Base-by-base conservation (phyloP, 2,113 vertebrate genomes). In the Gopherus evgoodei region DNA sequence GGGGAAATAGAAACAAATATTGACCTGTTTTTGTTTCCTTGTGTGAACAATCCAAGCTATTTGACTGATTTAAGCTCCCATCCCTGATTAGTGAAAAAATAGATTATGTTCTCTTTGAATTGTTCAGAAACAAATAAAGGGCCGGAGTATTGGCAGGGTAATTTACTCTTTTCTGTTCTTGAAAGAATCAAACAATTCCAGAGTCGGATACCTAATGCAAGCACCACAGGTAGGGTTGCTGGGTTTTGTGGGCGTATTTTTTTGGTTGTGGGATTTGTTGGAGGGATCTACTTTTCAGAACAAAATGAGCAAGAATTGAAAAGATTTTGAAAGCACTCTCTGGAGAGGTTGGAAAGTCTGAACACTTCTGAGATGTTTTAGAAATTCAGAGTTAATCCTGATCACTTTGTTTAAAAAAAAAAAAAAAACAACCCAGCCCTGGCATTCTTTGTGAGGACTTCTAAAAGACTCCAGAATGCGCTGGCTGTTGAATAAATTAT, bases 401-500 rank as follows among this genome's bases (percentile, higher is more conserved):
- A 80, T 90, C 29, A 1, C 90, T 97, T 97, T 90, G 86, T 95
- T 93, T 93, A 31, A 90, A 95, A 47, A 88, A 93, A 86, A 86
- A 94, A 88, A 94, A 96, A 95, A 44, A 93, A 90, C 57, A 31
- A 31, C 9, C 5, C 35, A 19, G 79, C 83, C 31, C 4, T 86
- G 49, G 83, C 56, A 81, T 92, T 86, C 93, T 85, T 94, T 91
- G 88, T 59, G 93, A 95, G 90, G 88, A 96, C 96, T 97, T 97
- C 97, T 95, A 96, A 97, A 89, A 97, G 97, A 97, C 94, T 97
- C 56, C 19, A 85, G 91, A 95, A 97, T 97, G 95, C 1, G 1
- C 81, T 94, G 84, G 83, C 93, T 97, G 80, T 88, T 97, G 96
- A 97, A 98, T 97, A 97, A 98, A 97, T 97, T 53, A 97, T 97